Base-by-base conservation (phyloP, 2,797 vertebrate species). In the Malacoraja senta region DNA sequence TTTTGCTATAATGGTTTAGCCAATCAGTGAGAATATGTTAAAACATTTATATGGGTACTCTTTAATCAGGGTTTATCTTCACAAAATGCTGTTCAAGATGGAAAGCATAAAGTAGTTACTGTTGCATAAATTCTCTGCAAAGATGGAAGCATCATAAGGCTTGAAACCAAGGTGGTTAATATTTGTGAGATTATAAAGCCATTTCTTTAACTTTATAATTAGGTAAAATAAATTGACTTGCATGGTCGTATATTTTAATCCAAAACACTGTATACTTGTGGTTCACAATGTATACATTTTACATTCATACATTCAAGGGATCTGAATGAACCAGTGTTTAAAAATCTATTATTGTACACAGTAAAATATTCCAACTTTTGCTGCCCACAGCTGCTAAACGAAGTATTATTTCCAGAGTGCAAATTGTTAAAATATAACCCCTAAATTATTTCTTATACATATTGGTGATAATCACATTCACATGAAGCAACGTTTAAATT, bases 261-360 rank as follows among this genome's bases (percentile, higher is more conserved):
- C 4, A 63, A 86, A 86, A 63, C 8, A 19, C 29, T n/a, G 68
- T 35, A 26, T 68, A 72, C 65, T 72, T 29, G 71, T 72, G 65
- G 21, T 74, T 91, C 24, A 91, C 71, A 74, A 74, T 72, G 38
- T 72, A 71, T 91, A 44, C 35, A 91, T 91, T 91, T 91, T 91
- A 65, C 65, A 71, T 65, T 90, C n/a, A 71, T 21, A 10, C 53
- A 35, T 91, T 21, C 65, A 91, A 24, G 29, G n/a, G 63, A 71
- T 74, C 65, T 71, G 32, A 90, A 90, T 26, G 86, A 68, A 35
- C 13, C 35, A 44, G 32, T 26, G 21, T 74, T 91, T 71, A 1
- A 29, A 74, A 72, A 91, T 53, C 17, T 32, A 26, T 21, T 38
- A 10, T 24, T 72, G 32, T 35, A 90, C 35, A 32, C 29, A 90